These are phyloP conservation scores for Synanthedon tipuliformis DNA, from an alignment of 2,888 invertebrate species.

Conservation along the genomic window DNA sequence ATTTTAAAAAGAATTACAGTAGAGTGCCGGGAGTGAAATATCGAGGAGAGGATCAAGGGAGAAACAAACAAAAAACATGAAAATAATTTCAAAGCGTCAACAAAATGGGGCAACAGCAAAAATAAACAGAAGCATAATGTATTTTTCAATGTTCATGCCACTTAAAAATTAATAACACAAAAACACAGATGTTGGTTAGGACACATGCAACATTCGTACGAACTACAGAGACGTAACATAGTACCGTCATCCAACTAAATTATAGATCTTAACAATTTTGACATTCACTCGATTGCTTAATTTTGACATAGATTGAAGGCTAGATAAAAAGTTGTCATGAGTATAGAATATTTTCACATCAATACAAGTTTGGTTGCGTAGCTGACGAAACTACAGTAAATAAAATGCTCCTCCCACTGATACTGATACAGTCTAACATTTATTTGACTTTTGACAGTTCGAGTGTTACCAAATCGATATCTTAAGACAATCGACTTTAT, in stretches of 20 bases:
- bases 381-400: neutral
- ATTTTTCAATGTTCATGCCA: constrained; percentile 23
- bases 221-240: constrained; percentile 5
- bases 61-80: constrained; percentile 41
- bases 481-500: too few relatives aligned
- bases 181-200: constrained; percentile 43
- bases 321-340: too few relatives aligned
- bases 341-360: neutral
- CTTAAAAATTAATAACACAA: constrained; percentile 16
- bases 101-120: constrained; percentile 52
- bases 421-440: too few relatives aligned
- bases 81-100: constrained; percentile 61
- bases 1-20: constrained; percentile 1
- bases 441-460: too few relatives aligned
- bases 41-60: constrained; percentile 16
- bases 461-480: too few relatives aligned
- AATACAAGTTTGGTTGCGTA: neutral
- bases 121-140: constrained; percentile 36
- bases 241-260: neutral
- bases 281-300: too few relatives aligned
- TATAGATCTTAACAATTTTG: too few relatives aligned
- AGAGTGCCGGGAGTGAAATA: constrained; percentile 4
- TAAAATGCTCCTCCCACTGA: too few relatives aligned
- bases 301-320: too few relatives aligned
- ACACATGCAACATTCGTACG: constrained; percentile 12